Percentiles rank a stretch among this genome's conserved stretches.
Conservation (phyloP, 2,888 invertebrate genomes). For the Acronicta psi region DNA sequence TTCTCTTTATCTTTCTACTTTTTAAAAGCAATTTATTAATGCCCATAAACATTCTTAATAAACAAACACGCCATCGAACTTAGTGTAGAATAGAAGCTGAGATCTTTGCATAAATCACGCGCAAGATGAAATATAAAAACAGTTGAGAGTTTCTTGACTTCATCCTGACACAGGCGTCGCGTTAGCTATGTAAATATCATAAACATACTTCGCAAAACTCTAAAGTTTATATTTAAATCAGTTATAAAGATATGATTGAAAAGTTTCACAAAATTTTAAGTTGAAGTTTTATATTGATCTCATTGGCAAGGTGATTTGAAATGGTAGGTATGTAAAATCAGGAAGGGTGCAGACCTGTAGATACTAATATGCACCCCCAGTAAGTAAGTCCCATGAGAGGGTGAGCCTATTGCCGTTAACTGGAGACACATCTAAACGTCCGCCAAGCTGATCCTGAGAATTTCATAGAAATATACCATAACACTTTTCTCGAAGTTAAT, state of each 20-base stretch:
- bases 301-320: too few species aligned
- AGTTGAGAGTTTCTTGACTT: conserved; percentile 24
- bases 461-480: too few species aligned
- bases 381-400: too few species aligned
- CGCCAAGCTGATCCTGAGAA: too few species aligned
- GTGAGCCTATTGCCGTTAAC: too few species aligned
- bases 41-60: not conserved
- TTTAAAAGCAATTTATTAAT: not conserved
- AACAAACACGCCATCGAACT: conserved; percentile 1
- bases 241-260: conserved; percentile 1
- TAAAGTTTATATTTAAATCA: conserved; percentile 30
- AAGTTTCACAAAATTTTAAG: conserved; percentile 6
- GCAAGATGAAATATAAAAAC: conserved; percentile 15
- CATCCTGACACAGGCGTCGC: not conserved
- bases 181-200: conserved; percentile 17
- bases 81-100: conserved; percentile 12
- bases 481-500: too few species aligned
- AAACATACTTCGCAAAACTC: conserved; percentile 18
- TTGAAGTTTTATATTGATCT: not conserved
- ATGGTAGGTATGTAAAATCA: too few species aligned
- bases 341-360: too few species aligned
- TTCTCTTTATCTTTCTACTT: too few species aligned
- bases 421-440: too few species aligned
- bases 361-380: too few species aligned
- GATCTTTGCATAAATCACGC: conserved; percentile 29